These are phyloP conservation scores for Tupiocoris notatus DNA, from an alignment of 2,888 invertebrate species.

Conservation along the genomic window DNA sequence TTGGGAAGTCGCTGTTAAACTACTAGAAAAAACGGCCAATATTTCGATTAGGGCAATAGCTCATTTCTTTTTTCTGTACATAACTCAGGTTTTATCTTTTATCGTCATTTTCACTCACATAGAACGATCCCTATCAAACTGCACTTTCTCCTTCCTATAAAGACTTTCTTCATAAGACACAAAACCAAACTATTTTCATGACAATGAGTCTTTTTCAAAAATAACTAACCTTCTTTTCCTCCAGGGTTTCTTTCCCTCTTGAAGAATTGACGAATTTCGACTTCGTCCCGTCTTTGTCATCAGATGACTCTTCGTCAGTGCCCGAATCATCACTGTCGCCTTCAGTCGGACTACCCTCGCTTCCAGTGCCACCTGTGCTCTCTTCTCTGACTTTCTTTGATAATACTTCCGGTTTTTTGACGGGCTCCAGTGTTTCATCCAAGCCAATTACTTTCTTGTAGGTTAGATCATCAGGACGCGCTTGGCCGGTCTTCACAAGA, in stretches of 20 bases:
- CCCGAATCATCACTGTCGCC: too few relatives aligned
- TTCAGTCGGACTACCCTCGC: constrained; percentile 28
- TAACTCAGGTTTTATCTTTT: too few relatives aligned
- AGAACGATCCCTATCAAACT: too few relatives aligned
- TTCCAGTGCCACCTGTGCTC: constrained; percentile 1
- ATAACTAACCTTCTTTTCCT: constrained; percentile 76
- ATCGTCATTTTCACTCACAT: too few relatives aligned
- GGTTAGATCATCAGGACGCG: constrained; percentile 63
- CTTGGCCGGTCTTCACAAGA: constrained; percentile 71
- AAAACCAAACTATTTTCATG: too few relatives aligned
- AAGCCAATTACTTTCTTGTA: constrained; percentile 87
- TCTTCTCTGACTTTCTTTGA: constrained; percentile 13
- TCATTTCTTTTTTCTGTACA: too few relatives aligned
- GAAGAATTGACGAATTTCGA: constrained; percentile 65
- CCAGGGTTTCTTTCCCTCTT: constrained; percentile 75
- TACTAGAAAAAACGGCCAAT: too few relatives aligned
- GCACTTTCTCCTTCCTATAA: too few relatives aligned
- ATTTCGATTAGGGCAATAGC: too few relatives aligned
- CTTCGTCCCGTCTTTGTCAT: constrained; percentile 44
- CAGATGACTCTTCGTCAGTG: constrained; percentile 58
- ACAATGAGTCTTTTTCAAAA: constrained; percentile 3
- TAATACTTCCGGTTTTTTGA: constrained; percentile 52
- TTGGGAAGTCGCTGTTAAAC: too few relatives aligned
- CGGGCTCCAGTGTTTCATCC: constrained; percentile 73
- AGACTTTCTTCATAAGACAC: too few relatives aligned